Base-by-base conservation (phyloP, 2,113 vertebrate genomes). In the Uropsilus gracilis region DNA sequence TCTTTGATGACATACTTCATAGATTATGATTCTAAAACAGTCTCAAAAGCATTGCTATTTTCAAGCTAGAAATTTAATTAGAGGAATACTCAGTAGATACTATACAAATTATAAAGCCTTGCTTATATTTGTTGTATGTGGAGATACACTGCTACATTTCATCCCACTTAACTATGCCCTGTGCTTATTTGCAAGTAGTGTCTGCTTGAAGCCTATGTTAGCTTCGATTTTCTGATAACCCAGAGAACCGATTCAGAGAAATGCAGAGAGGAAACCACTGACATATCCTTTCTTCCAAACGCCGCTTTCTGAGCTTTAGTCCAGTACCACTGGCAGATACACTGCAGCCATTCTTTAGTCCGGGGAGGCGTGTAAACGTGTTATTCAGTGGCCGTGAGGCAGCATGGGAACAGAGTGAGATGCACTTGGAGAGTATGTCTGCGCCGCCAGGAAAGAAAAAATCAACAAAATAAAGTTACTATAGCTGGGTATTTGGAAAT, bases 1-100 rank as follows among this genome's bases (percentile, higher is more conserved):
- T 88, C n/a, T 7, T 94, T 82, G 24, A 17, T 75, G 12, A 69
- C n/a, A 48, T 17, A n/a, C 24, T 72, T 88, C 86, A 6, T n/a
- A 95, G 20, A 16, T 72, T 89, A 71, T 39, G 3, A 59, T 78
- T 93, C 88, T 30, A 87, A 85, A 30, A 32, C 24, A 22, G 17
- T 83, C 93, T 84, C 16, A 77, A 93, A 94, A 83, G 0, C 20
- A 57, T 17, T 90, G 3, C 0, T 66, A 16, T 84, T 93, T 20
- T 96, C 28, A 63, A 32, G 64, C 76, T 86, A 80, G 22, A 89
- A 61, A 37, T 75, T 89, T 39, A 76, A 86, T 83, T 82, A 91
- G n/a, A 80, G 8, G 4, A 80, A 28, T 61, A n/a, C 77, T 6
- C 37, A 61, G 10, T 86, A 18, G 24, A 7, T 86, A 72, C 30